Evolutionary conservation across 64 coral and sea anemone genomes (phyloP), one percentile per base, ranked within the genome.

Genomic region (Pocillopora verrucosa): DNA sequence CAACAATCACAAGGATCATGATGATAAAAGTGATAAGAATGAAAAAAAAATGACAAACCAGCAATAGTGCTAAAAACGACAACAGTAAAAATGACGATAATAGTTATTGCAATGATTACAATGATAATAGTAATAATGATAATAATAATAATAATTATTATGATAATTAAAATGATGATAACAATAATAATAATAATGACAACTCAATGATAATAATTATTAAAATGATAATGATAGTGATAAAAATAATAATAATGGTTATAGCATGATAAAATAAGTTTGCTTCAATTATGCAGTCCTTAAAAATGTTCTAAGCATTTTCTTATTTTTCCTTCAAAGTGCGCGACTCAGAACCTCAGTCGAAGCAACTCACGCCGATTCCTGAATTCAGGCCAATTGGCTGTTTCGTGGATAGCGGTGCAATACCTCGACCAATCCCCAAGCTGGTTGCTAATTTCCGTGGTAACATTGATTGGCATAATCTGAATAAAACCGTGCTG

Each of bases 401-500:
- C 35, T 91, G 89, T n/a, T 83, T 82, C 57, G 57, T 9, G 16
- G 89, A 91, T 34, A 19, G 30, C 10, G 79, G 69, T 34, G 20
- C 17, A 7, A 36, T 3, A 2, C 56, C 26, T 30, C 75, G 87
- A 56, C 78, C 89, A 20, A 68, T 83, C 17, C 89, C 89, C 36
- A 75, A 73, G 22, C 79, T 91, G 59, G 10, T 91, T 17, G 80
- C 78, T 22, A 84, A 76, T 34, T 15, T 91, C 11, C 89, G 79
- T 22, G 45, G 56, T 22, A 2, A 36, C 1, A 84, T 91, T 16
- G 80, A 83, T 16, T 91, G 89, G 89, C 25, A 6, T 1, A 26
- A 91, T 36, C 14, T 91, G 30, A 84, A 91, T 77, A 75, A 69
- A 22, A 91, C 89, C 24, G 75, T 91, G 22, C 22, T n/a, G 11